These are phyloP conservation scores for Cinclus cinclus DNA, from an alignment of 2,113 vertebrate genomes.

Conservation along the genomic window DNA sequence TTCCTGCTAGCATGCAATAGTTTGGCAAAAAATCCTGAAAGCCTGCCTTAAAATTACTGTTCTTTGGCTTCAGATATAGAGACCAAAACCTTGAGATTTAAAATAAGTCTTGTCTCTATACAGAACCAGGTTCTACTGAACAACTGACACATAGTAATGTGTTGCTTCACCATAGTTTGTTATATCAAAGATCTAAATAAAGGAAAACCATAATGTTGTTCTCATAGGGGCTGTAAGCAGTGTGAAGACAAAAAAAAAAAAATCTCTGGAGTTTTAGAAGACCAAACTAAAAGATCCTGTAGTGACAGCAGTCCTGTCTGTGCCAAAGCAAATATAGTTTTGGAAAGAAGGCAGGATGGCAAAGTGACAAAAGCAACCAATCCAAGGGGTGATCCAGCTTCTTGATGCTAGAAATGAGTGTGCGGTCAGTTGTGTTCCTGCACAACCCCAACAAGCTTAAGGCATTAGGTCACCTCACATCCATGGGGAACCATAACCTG, in stretches of 20 bases:
- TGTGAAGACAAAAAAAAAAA: not conserved
- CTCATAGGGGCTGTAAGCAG: not conserved
- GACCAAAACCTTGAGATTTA: slow-evolving; percentile 13
- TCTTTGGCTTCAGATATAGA: slow-evolving; percentile 8
- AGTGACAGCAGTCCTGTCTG: not conserved
- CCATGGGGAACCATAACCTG: not conserved
- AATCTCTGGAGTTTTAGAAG: not conserved
- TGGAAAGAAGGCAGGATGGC: not conserved
- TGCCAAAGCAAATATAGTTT: slow-evolving; percentile 14
- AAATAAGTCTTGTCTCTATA: slow-evolving; percentile 38
- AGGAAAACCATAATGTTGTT: slow-evolving; percentile 29
- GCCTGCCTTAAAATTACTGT: not conserved
- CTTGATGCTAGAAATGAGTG: not conserved
- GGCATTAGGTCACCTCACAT: not conserved
- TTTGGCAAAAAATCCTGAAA: slow-evolving; percentile 26
- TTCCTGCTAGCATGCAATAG: not conserved
- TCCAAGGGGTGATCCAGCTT: not conserved
- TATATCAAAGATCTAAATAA: slow-evolving; percentile 49
- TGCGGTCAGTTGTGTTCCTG: not conserved
- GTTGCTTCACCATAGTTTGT: slow-evolving; percentile 11
- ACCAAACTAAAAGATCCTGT: not conserved
- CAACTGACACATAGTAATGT: not conserved
- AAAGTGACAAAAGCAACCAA: not conserved
- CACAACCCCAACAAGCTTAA: not conserved
- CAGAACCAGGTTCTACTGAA: not conserved